Evolutionary conservation across 2,113 vertebrate species (phyloP).

Genomic region (Microtus oregoni): DNA sequence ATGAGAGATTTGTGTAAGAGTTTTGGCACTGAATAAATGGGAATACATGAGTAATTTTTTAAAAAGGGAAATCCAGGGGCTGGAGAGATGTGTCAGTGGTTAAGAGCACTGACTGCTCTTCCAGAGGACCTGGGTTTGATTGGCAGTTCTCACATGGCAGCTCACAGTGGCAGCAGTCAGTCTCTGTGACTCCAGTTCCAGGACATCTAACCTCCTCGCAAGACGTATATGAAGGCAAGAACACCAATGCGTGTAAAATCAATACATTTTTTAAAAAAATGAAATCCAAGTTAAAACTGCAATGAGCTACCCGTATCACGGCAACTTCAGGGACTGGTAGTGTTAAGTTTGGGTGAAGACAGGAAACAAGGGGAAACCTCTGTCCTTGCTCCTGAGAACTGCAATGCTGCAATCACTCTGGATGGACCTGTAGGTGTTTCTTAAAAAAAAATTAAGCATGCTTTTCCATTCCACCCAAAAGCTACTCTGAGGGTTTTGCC

Average conservation of each 20-base stretch:
- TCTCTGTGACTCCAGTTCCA: not conserved
- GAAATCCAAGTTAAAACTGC: not conserved
- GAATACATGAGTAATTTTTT: not conserved
- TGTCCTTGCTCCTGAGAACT: not conserved
- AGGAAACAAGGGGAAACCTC: not conserved
- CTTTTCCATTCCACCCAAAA: slow-evolving; percentile 4
- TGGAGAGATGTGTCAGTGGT: not conserved
- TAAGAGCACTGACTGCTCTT: not conserved
- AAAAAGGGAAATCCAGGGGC: not conserved
- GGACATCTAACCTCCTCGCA: not conserved
- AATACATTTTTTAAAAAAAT: not conserved
- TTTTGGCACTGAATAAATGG: not conserved
- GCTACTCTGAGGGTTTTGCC: not conserved
- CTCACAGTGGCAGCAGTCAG: no score
- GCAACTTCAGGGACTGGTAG: no score
- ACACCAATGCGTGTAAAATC: not conserved
- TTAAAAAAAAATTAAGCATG: not conserved
- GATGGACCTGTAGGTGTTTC: not conserved
- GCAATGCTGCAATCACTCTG: not conserved
- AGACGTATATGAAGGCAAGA: not conserved
- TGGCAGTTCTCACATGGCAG: not conserved
- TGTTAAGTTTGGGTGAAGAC: not conserved
- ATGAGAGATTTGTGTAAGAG: not conserved
- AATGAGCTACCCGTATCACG: not conserved
- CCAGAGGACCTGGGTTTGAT: not conserved